These are phyloP conservation scores for Nesometra sesokonis DNA, from an alignment of 35 echinoderm and acorn worm genomes.

Conservation along the genomic window DNA sequence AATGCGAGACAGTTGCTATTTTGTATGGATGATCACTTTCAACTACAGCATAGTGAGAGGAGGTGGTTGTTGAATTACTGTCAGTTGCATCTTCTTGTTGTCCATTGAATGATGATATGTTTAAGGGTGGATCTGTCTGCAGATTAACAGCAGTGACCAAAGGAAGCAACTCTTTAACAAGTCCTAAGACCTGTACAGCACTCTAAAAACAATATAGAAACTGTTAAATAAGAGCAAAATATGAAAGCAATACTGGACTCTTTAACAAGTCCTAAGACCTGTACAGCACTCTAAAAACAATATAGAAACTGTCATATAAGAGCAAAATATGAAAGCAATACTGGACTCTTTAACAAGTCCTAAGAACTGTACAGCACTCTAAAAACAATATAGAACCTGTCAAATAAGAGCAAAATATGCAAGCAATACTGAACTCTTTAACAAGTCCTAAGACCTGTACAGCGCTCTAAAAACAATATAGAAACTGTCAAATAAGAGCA, in stretches of 20 bases:
- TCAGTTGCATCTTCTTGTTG: constrained; percentile 29
- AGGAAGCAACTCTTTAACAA: constrained; percentile 67
- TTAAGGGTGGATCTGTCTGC: constrained; percentile 47
- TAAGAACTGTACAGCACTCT: constrained; percentile 86
- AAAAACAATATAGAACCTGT: background rate
- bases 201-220: constrained; percentile 39
- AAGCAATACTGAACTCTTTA: no score
- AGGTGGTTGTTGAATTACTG: constrained; percentile 58
- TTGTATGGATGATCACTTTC: constrained; percentile 97
- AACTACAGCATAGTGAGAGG: constrained; percentile 66
- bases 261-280: constrained; percentile 45
- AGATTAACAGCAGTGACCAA: constrained; percentile 75
- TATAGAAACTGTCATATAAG: background rate
- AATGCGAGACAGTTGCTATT: constrained; percentile 66
- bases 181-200: constrained; percentile 66
- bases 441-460: constrained; percentile 61
- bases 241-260: no score
- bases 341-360: constrained; percentile 7
- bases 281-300: constrained; percentile 67
- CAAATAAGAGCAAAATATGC: no score
- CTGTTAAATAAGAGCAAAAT: no score
- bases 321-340: no score
- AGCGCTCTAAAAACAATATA: constrained; percentile 50
- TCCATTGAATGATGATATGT: constrained; percentile 17
- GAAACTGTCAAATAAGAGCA: background rate